A percentile compares a stretch with the other conserved stretches of the same genome.
Conservation (phyloP, 2,113 vertebrate species). For the Clarias gariepinus region DNA sequence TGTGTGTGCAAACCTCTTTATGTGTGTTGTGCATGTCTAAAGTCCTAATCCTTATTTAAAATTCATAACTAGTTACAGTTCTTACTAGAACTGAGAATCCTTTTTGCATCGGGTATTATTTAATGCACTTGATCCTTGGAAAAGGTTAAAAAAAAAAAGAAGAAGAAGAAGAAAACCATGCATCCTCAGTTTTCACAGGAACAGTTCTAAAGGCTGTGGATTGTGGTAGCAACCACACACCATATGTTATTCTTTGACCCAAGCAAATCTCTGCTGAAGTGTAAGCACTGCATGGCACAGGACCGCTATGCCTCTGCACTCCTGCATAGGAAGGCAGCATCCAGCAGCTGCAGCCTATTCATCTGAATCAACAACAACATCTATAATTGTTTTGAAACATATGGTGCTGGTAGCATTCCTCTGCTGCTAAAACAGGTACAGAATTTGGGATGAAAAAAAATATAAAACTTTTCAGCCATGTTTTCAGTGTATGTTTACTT, state of each 20-base stretch:
- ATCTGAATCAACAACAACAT: slow-evolving; percentile 29
- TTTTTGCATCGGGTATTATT: not conserved
- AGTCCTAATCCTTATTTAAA: not conserved
- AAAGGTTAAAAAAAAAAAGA: not conserved
- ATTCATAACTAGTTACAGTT: not conserved
- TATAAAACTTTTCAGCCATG: slow-evolving; percentile 8
- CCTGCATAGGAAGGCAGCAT: slow-evolving; percentile 51
- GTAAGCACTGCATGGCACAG: slow-evolving; percentile 48
- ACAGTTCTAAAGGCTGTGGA: not conserved
- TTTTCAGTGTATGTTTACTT: slow-evolving; percentile 2
- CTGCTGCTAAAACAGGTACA: slow-evolving; percentile 17
- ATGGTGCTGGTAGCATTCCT: slow-evolving; percentile 37
- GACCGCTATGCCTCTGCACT: slow-evolving; percentile 49
- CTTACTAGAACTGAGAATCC: not conserved
- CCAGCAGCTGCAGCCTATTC: slow-evolving; percentile 45
- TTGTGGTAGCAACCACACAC: not conserved
- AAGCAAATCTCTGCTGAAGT: slow-evolving; percentile 43
- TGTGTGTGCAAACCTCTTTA: not conserved
- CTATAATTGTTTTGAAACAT: slow-evolving; percentile 40
- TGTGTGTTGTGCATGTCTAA: not conserved
- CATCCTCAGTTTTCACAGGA: not conserved
- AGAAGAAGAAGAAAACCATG: not conserved
- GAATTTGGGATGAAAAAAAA: slow-evolving; percentile 31
- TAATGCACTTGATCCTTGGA: not conserved
- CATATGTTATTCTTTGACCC: slow-evolving; percentile 55